These are phyloP conservation scores for Myrmecophaga tridactyla DNA, from an alignment of 2,113 vertebrate genomes.

Conservation along the genomic window DNA sequence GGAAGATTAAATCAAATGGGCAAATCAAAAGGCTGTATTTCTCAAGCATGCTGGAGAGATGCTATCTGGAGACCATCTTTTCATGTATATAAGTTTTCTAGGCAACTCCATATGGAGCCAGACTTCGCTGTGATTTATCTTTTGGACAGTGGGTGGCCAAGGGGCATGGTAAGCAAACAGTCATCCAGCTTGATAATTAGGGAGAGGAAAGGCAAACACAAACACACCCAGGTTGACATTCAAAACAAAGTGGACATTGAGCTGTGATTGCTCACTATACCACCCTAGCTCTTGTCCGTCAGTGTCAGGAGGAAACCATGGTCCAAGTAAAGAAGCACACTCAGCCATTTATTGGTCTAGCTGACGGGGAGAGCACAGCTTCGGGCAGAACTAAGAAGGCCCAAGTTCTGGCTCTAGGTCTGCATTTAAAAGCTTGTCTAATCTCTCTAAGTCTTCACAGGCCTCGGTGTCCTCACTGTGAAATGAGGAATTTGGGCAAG, in stretches of 20 bases:
- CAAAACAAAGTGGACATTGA: constrained; percentile 71
- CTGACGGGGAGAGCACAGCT: not conserved
- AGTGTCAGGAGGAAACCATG: not conserved
- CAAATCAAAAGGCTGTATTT: not conserved
- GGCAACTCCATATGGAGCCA: constrained; percentile 11
- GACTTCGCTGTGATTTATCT: constrained; percentile 68
- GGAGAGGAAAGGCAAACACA: constrained; percentile 75
- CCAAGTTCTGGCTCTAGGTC: not conserved
- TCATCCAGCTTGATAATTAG: constrained; percentile 68
- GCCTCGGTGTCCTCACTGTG: not conserved
- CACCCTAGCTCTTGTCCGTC: constrained; percentile 18
- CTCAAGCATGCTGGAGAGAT: constrained; percentile 25
- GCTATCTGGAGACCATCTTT: constrained; percentile 54
- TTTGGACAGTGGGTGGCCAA: constrained; percentile 71
- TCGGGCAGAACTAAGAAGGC: not conserved
- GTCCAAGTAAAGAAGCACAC: not conserved
- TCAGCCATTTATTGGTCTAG: not conserved
- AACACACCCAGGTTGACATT: constrained; percentile 77
- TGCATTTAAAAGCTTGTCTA: not conserved
- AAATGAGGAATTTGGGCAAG: not conserved
- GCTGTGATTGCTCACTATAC: not conserved
- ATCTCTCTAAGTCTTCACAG: not conserved
- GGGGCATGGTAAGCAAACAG: constrained; percentile 51
- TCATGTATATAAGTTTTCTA: not conserved
- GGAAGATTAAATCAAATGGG: constrained; percentile 31